Evolutionary conservation across 2,113 vertebrate species (phyloP), one percentile per base, ranked within the genome.

Genomic region (Pluvianellus socialis): DNA sequence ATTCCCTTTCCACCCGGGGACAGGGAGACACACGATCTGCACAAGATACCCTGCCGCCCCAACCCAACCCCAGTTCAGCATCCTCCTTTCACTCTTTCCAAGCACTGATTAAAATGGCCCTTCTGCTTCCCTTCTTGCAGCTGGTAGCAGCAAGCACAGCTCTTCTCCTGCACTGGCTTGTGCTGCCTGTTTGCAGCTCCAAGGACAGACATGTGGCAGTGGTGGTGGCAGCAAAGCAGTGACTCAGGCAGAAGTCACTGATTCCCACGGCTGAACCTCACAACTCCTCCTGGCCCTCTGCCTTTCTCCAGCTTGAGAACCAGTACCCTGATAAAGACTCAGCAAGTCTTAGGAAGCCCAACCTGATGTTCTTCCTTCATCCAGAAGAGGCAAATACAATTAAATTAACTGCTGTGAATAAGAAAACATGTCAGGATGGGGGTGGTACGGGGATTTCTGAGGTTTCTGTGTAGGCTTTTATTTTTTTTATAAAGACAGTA

Each of bases 191-290:
- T 32, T 1, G 9, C 5, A 45, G 33, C 14, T 88, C n/a, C 63
- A 33, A 12, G n/a, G 15, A 49, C 8, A 77, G 14, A 30, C 8
- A 21, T 3, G 2, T 4, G 65, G 42, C 33, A 84, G 72, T 1
- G 2, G 17, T 56, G 11, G 15, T 28, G 8, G 44, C 52, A 92
- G 38, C 23, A 55, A 32, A 49, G 42, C 52, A 14, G 20, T 55
- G 44, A 79, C 20, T 16, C 1, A 0, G 33, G 44, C 35, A 85
- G 32, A 72, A 92, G 22, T 15, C 3, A 3, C 7, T 3, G 3
- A 32, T 9, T 66, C 21, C 33, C 0, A 1, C 0, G 3, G 14
- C 42, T 66, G 12, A 81, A 11, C 9, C 6, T 47, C 38, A 33
- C 2, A 2, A 2, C 27, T 47, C 1, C 2, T 16, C 18, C 35